These are phyloP conservation scores for Drosophila eohydei DNA, from an alignment of 2,888 invertebrate genomes.

Conservation along the genomic window DNA sequence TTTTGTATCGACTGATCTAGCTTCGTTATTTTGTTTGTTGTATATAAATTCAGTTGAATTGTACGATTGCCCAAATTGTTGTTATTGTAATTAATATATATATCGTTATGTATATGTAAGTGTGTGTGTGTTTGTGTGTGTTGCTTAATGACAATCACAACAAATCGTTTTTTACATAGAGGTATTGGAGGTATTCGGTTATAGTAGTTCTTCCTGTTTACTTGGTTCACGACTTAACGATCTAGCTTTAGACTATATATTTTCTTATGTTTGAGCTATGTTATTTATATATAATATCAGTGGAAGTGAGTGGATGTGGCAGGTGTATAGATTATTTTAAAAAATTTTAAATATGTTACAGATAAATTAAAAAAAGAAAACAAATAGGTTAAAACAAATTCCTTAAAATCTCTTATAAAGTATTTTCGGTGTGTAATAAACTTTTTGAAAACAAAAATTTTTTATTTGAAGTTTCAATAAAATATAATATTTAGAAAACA, in stretches of 20 bases:
- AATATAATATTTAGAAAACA: too few species aligned
- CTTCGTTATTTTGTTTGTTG: constrained; percentile 37
- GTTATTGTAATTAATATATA: constrained; percentile 41
- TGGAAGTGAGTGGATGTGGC: constrained; percentile 15
- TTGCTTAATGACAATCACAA: constrained; percentile 74
- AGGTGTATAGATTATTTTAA: not conserved
- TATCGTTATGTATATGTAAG: constrained; percentile 16
- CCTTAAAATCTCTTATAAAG: too few species aligned
- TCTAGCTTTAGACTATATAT: constrained; percentile 33
- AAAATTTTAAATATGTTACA: too few species aligned
- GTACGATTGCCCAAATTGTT: constrained; percentile 77
- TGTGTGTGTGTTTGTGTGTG: constrained; percentile 39
- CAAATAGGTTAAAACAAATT: too few species aligned
- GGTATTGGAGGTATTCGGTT: constrained; percentile 85
- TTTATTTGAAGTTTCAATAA: too few species aligned
- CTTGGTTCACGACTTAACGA: constrained; percentile 76
- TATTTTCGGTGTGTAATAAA: too few species aligned
- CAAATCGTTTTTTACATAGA: constrained; percentile 76
- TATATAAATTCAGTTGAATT: constrained; percentile 80
- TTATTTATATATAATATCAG: constrained; percentile 29
- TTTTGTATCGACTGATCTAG: constrained; percentile 25
- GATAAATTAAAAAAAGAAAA: too few species aligned
- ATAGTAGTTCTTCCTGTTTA: constrained; percentile 82
- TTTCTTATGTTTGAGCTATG: constrained; percentile 18
- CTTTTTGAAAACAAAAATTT: too few species aligned